These are phyloP conservation scores for Venustaconcha ellipsiformis DNA, from an alignment of 1,140 invertebrate species.

Conservation along the genomic window DNA sequence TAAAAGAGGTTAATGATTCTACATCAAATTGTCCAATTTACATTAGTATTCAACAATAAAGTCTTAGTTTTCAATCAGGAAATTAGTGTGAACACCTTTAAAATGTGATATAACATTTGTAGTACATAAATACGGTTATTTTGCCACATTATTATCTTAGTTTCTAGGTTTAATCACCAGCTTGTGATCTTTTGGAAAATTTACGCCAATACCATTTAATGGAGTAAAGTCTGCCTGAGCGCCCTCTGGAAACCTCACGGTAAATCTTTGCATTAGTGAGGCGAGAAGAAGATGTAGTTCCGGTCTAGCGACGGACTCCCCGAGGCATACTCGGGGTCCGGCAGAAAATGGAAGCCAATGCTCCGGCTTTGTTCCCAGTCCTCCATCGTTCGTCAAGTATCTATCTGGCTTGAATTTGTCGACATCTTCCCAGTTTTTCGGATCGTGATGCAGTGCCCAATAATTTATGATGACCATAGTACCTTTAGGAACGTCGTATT, in stretches of 20 bases:
- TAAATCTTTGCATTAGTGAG: constrained; percentile 46
- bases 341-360: constrained; percentile 35
- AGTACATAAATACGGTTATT: too few relatives aligned
- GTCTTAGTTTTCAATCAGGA: too few relatives aligned
- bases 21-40: too few relatives aligned
- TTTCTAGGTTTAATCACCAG: too few relatives aligned
- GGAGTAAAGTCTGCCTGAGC: neutral
- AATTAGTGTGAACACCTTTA: too few relatives aligned
- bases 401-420: constrained; percentile 80
- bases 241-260: constrained; percentile 51
- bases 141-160: too few relatives aligned
- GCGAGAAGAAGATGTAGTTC: constrained; percentile 34
- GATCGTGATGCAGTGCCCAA: constrained; percentile 80
- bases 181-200: too few relatives aligned
- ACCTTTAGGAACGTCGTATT: constrained; percentile 77
- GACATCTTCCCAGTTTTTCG: constrained; percentile 79
- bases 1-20: too few relatives aligned
- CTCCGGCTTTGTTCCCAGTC: constrained; percentile 23
- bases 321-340: constrained; percentile 30
- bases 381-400: constrained; percentile 55
- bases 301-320: constrained; percentile 26
- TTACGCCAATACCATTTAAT: too few relatives aligned
- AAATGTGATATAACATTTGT: too few relatives aligned
- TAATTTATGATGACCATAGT: constrained; percentile 88
- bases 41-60: too few relatives aligned